A percentile compares a stretch with the other conserved stretches of the same genome.
Evolutionary conservation across 2,888 invertebrate genomes (phyloP).

Genomic region (Hirtodrosophila cameraria): DNA sequence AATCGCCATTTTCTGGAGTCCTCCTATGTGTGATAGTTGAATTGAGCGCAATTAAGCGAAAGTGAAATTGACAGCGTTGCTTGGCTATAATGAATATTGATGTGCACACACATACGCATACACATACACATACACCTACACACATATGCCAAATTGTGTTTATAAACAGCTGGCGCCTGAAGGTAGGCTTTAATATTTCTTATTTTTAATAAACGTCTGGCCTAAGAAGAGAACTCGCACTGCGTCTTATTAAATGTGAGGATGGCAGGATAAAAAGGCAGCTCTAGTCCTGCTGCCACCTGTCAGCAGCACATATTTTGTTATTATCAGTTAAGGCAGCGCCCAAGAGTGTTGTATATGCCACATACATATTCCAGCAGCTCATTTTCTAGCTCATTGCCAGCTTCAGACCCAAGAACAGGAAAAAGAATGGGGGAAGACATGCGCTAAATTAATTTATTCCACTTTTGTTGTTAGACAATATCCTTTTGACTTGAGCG

Average conservation of each 20-base stretch:
- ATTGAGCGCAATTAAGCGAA: constrained; percentile 67
- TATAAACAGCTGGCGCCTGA: constrained; percentile 40
- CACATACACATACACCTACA: constrained; percentile 1
- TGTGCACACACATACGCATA: constrained; percentile 32
- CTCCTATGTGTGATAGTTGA: constrained; percentile 5
- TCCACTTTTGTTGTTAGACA: constrained; percentile 78
- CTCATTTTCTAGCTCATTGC: constrained; percentile 81
- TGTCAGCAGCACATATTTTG: constrained; percentile 76
- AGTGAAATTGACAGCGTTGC: constrained; percentile 66
- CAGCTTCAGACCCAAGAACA: constrained; percentile 29
- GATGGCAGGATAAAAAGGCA: constrained; percentile 9
- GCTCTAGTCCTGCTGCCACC: constrained; percentile 71
- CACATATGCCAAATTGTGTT: constrained; percentile 25
- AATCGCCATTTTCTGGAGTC: neutral
- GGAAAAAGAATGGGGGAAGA: constrained; percentile 41
- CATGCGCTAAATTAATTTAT: constrained; percentile 82
- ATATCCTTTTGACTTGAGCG: constrained; percentile 70
- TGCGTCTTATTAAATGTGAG: constrained; percentile 68
- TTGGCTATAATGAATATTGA: constrained; percentile 67
- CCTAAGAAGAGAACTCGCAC: neutral
- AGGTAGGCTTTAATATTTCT: constrained; percentile 63
- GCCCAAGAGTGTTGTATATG: constrained; percentile 47
- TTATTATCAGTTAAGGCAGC: constrained; percentile 66
- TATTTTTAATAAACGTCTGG: constrained; percentile 65
- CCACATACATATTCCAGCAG: constrained; percentile 59